Base-by-base conservation (phyloP, 1,140 invertebrate genomes). In the Hycleus phaleratus region DNA sequence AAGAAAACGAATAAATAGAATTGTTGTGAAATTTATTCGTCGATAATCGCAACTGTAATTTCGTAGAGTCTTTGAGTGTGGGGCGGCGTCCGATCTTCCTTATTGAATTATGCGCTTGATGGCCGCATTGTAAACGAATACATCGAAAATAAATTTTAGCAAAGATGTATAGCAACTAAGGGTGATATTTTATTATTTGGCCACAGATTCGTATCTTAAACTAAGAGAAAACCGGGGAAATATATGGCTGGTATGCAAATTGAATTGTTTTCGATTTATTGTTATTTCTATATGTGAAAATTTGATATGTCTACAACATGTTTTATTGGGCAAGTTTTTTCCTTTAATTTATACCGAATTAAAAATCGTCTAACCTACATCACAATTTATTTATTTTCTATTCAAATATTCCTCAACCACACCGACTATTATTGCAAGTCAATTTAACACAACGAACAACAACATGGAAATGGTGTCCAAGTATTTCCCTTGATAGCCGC, bases 231-330 rank as follows among this genome's bases (percentile, higher is more conserved):
- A 50, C 47, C 18, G 7, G 32, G 48, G 43, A 58, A 58, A 58
- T 51, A 46, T 58, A 58, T 58, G 38, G 44, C 56, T 26, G 26
- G 49, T 26, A 58, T 58, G 56, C 56, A 58, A 58, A 58, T 58
- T 58, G 56, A 58, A 58, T 58, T 58, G 56, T 58, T 58, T 58
- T 43, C 56, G 56, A 58, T 58, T 58, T 58, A 58, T 58, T 58
- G 56, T 51, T 47, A 48, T 32, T 32, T 32, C 32, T 32, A 7
- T 58, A 58, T 58, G 56, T 58, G 56, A 40, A 58, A 58, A 58
- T 58, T 32, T 58, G 56, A 58, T 58, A 58, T 58, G 51, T 58
- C 44, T 48, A 44, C 32, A 32, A 32, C 4, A 32, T 32, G 32
- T 32, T 32, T 32, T 7, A 7, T 32, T 7, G 18, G 40, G 49